Evolutionary conservation across 2,113 vertebrate genomes (phyloP).

Genomic region (Rhadina sibilatrix): DNA sequence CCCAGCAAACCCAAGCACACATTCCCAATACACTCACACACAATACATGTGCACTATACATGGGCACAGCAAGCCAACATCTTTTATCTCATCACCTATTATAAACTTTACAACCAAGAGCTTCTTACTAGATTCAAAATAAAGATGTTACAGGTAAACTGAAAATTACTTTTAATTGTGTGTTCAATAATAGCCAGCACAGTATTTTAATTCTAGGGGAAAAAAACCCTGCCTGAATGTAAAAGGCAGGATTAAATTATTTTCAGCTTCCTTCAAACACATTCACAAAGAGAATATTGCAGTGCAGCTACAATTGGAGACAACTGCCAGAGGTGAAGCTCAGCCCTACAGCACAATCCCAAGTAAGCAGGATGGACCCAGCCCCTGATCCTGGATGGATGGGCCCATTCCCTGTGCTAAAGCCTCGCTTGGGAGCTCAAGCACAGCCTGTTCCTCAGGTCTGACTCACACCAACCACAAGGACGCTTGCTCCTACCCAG

Average conservation of each 20-base stretch:
- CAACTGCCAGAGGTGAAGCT: not conserved
- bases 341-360: not conserved
- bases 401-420: not conserved
- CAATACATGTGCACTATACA: accelerated
- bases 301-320: not conserved
- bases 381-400: not conserved
- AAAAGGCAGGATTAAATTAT: not conserved
- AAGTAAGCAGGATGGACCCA: not conserved
- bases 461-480: not conserved
- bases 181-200: not conserved
- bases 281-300: not conserved
- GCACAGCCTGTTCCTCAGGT: not conserved
- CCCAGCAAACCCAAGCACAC: not conserved
- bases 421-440: accelerated
- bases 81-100: not conserved
- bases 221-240: not conserved
- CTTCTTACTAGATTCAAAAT: not conserved
- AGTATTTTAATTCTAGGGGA: not conserved
- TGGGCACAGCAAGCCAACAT: not conserved
- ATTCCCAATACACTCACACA: not conserved
- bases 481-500: not conserved
- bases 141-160: not conserved
- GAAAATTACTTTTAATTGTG: not conserved
- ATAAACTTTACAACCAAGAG: not conserved
- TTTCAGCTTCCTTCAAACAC: not conserved